Evolutionary conservation across 2,113 vertebrate species (phyloP).

Genomic region (Alosa alosa): DNA sequence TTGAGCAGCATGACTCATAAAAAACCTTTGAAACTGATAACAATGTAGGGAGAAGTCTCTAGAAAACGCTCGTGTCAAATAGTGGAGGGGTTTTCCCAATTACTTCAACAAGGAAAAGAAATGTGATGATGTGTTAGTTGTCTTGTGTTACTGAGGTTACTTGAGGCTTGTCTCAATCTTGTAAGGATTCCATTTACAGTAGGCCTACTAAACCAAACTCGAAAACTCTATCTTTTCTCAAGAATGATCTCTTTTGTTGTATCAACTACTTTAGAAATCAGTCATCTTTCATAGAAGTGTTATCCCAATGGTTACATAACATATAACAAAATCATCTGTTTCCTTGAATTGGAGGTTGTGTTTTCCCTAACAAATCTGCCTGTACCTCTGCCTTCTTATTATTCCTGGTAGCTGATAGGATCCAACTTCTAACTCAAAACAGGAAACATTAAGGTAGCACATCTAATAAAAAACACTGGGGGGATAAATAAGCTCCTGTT

Average conservation of each 20-base stretch:
- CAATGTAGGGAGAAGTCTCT: neutral
- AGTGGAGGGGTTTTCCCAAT: neutral
- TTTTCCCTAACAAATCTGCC: neutral
- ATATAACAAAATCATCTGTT: neutral
- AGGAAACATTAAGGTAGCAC: neutral
- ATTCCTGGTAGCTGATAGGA: neutral
- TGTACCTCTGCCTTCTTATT: neutral
- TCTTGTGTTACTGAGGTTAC: neutral
- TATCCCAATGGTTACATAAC: neutral
- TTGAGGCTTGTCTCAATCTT: neutral
- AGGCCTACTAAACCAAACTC: neutral
- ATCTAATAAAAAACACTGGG: neutral
- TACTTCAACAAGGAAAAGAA: neutral
- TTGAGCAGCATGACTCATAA: neutral
- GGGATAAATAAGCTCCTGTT: neutral
- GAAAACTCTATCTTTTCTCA: neutral
- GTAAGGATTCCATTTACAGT: neutral
- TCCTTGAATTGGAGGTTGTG: neutral
- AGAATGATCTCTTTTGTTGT: neutral
- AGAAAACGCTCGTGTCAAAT: neutral
- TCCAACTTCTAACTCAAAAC: neutral
- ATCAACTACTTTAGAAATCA: neutral
- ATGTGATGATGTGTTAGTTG: neutral
- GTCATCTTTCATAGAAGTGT: neutral
- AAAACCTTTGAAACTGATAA: neutral